phyloP scores from a whole-genome alignment of 2,888 invertebrate species.

The Drosophila seclusa region DNA sequence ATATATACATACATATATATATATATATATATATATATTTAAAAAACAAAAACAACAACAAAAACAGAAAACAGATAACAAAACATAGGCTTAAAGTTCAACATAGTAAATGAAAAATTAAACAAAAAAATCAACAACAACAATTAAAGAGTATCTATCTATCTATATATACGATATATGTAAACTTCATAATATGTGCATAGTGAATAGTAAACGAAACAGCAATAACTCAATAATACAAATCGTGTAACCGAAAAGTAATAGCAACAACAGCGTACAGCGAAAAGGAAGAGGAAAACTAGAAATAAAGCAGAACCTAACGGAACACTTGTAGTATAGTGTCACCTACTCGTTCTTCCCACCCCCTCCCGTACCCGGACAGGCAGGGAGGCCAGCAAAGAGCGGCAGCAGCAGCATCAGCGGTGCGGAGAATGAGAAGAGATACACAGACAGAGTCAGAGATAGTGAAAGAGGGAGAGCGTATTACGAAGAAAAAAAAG shows the following conservation, averaged over 20 bases:
- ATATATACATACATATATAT: slow-evolving; percentile 41
- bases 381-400: slow-evolving; percentile 1
- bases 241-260: slow-evolving; percentile 78
- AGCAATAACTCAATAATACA: slow-evolving; percentile 76
- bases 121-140: slow-evolving; percentile 29
- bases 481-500: slow-evolving; percentile 33
- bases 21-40: slow-evolving; percentile 19
- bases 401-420: slow-evolving; percentile 11
- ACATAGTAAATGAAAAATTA: slow-evolving; percentile 68
- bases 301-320: slow-evolving; percentile 12
- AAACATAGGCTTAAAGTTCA: slow-evolving; percentile 72
- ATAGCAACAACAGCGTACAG: slow-evolving; percentile 74
- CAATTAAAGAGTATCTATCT: slow-evolving; percentile 69
- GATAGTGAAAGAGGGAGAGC: slow-evolving; percentile 17
- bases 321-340: slow-evolving; percentile 33
- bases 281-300: slow-evolving; percentile 45
- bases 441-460: slow-evolving; percentile 7
- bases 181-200: slow-evolving; percentile 63
- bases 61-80: slow-evolving; percentile 35
- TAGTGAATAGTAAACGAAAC: slow-evolving; percentile 81
- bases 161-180: slow-evolving; percentile 52
- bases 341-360: background rate
- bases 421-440: slow-evolving; percentile 3
- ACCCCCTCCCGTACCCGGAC: background rate
- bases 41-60: slow-evolving; percentile 28